Conservation (phyloP, 2,797 vertebrate species). For the Notolepis coatsorum region DNA sequence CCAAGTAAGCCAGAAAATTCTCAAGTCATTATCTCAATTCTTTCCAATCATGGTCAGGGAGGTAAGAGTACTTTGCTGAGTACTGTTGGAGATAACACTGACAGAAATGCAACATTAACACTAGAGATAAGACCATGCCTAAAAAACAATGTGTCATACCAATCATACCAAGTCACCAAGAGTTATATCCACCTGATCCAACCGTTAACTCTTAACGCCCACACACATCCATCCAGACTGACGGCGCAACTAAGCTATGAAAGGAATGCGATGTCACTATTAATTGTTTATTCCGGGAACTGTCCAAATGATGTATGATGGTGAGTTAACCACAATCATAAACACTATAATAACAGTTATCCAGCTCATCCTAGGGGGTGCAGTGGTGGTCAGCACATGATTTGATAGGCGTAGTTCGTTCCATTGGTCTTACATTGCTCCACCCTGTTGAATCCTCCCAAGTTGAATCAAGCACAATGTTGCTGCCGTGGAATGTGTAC, state of each 20-base stretch:
- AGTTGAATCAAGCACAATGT: conserved; percentile 22
- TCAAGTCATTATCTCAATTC: no score
- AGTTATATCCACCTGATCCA: conserved; percentile 27
- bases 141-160: no score
- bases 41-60: no score
- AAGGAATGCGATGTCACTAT: conserved; percentile 27
- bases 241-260: conserved; percentile 8
- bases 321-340: conserved; percentile 50
- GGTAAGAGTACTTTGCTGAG: neutral
- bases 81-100: conserved; percentile 11
- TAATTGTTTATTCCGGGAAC: conserved; percentile 25
- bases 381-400: conserved; percentile 32
- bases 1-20: no score
- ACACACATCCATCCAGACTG: neutral
- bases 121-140: conserved; percentile 27
- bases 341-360: conserved; percentile 72
- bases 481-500: neutral
- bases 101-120: conserved; percentile 20
- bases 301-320: conserved; percentile 33
- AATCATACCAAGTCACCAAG: conserved; percentile 15
- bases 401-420: conserved; percentile 32
- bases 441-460: neutral
- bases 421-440: conserved; percentile 4
- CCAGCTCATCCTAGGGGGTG: conserved; percentile 27
- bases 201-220: conserved; percentile 16